Base-by-base conservation (phyloP, 2,797 vertebrate genomes). In the Dryobates pubescens region DNA sequence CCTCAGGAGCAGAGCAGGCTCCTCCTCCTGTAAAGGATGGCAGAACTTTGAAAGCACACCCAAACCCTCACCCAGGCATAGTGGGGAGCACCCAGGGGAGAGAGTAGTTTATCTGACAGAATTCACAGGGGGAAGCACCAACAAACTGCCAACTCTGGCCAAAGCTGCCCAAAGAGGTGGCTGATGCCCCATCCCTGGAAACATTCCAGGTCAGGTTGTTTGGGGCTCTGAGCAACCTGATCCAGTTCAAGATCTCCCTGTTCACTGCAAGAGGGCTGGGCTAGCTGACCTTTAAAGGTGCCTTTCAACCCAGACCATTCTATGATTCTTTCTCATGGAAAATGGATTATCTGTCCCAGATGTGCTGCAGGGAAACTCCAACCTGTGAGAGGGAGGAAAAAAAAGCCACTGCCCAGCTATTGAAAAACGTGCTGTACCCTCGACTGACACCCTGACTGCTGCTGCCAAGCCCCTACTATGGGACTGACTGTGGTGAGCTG, bases 31-130 rank as follows among this genome's bases (percentile, higher is more conserved):
- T 22, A 9, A 78, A 51, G 73, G 34, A 38, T 8, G 26, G 54
- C 15, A 10, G 26, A 80, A 62, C 16, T 65, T 51, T 1, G 4
- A 38, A 91, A 86, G 3, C 24, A 54, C 72, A 24, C 6, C 20
- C 43, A 22, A 77, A 32, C 0, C 9, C 5, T 24, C 1, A 0
- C 6, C 8, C 76, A 47, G 32, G n/a, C 67, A 27, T 4, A 32
- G 26, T 12, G 13, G 24, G 43, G 53, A 65, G 16, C 64, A 10
- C 29, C 43, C 36, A 3, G 2, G 8, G 59, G 24, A 32, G 2
- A 22, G 32, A 4, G 15, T 7, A 20, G 22, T 17, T 80, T 43
- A 30, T 18, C n/a, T 49, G 45, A 34, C 41, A 85, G 29, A 59
- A 68, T 43, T 75, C 36, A 20, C 43, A 9, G 1, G 3, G 10